phyloP scores from a whole-genome alignment of 1,140 invertebrate species.

The Tribolium madens region DNA sequence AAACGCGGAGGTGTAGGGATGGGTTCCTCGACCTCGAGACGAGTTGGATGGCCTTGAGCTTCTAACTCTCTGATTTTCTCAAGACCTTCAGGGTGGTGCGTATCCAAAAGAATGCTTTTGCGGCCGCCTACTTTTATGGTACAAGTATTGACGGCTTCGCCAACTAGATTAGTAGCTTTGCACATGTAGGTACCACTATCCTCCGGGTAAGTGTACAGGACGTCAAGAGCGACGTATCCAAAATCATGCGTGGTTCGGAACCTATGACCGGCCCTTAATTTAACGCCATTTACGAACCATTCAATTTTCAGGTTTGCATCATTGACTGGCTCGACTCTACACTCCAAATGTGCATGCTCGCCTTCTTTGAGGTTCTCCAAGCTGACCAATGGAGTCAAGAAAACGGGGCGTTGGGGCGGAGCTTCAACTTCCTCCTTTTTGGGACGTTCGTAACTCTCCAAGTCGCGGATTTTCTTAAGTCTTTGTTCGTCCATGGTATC shows the following conservation, averaged over 20 bases:
- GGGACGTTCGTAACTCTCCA: slow-evolving; percentile 85
- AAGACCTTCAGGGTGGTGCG: slow-evolving; percentile 92
- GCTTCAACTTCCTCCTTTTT: slow-evolving; percentile 82
- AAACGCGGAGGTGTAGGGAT: slow-evolving; percentile 84
- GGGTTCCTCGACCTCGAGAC: slow-evolving; percentile 85
- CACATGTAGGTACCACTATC: slow-evolving; percentile 96
- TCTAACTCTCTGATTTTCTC: slow-evolving; percentile 93
- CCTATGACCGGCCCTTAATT: slow-evolving; percentile 84
- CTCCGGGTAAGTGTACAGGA: slow-evolving; percentile 93
- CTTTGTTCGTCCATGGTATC: slow-evolving; percentile 92
- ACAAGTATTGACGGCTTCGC: slow-evolving; percentile 93
- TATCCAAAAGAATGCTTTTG: slow-evolving; percentile 87
- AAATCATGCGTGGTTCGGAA: slow-evolving; percentile 95
- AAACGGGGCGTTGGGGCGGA: slow-evolving; percentile 84
- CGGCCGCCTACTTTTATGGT: slow-evolving; percentile 85
- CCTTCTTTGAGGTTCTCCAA: slow-evolving; percentile 90
- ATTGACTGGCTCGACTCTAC: slow-evolving; percentile 94
- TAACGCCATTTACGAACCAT: slow-evolving; percentile 93
- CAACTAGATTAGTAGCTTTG: slow-evolving; percentile 90
- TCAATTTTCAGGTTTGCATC: slow-evolving; percentile 95
- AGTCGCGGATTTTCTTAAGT: slow-evolving; percentile 87
- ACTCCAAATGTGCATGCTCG: slow-evolving; percentile 94
- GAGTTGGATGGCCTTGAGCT: slow-evolving; percentile 81
- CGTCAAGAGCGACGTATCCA: slow-evolving; percentile 94
- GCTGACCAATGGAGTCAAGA: slow-evolving; percentile 87